Conservation (phyloP, 2,113 vertebrate species). For the Mastomys coucha region DNA sequence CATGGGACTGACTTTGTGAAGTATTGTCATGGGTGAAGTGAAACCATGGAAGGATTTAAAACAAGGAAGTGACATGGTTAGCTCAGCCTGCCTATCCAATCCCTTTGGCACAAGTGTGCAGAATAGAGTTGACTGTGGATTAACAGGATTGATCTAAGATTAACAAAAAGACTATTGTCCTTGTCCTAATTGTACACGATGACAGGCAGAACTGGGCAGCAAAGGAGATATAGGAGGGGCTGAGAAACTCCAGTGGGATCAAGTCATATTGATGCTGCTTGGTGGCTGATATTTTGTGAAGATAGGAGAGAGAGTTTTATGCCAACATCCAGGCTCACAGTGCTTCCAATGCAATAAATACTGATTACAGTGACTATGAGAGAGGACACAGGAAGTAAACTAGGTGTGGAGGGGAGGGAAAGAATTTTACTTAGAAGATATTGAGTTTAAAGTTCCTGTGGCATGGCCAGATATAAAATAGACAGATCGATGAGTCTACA, state of each 20-base stretch:
- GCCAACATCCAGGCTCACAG: neutral
- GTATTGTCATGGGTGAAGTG: neutral
- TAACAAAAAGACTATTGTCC: slow-evolving; percentile 49
- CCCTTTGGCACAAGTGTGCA: neutral
- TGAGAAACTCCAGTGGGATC: neutral
- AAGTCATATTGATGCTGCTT: neutral
- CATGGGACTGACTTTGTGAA: neutral
- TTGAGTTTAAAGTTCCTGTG: neutral
- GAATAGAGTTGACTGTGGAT: slow-evolving; percentile 28
- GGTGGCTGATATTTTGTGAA: neutral
- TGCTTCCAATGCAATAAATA: neutral
- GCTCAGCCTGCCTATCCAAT: neutral
- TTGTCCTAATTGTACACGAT: neutral
- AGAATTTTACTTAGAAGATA: neutral
- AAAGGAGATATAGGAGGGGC: neutral
- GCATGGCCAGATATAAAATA: neutral
- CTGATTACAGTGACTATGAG: neutral
- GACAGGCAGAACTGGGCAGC: neutral
- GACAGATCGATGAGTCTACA: neutral
- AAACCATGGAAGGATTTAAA: neutral
- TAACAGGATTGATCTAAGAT: slow-evolving; percentile 35
- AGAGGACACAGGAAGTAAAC: neutral
- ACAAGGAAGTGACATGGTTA: neutral
- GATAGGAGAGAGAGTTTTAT: neutral
- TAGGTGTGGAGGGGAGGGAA: neutral